Conservation (phyloP, 2,113 vertebrate genomes). For the Furnarius figulus region DNA sequence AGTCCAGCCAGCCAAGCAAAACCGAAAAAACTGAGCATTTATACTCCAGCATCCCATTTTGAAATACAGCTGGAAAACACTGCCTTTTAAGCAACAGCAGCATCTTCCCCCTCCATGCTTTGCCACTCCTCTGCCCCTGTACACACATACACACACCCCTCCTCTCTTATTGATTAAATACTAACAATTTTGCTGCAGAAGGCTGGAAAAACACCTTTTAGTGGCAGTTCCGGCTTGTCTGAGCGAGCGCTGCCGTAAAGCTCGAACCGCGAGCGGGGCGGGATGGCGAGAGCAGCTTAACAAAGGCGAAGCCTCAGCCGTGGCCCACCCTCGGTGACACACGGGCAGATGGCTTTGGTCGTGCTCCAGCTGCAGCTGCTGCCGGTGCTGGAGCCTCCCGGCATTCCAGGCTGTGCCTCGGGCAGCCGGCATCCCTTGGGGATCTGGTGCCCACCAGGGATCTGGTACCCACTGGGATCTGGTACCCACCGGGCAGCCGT, state of each 20-base stretch:
- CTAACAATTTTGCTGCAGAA: background rate
- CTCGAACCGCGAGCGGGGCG: background rate
- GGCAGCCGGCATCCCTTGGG: background rate
- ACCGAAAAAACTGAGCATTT: background rate
- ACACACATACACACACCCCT: fast-evolving
- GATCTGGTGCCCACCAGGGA: too few species aligned
- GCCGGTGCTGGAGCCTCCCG: background rate
- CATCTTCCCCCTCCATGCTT: background rate
- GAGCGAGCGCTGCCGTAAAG: background rate
- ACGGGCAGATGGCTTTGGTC: background rate
- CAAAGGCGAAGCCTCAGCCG: fast-evolving
- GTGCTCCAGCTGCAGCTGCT: background rate
- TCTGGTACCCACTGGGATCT: too few species aligned
- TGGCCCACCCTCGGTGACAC: fast-evolving
- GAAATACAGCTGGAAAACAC: background rate
- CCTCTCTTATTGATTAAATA: background rate
- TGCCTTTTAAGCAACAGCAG: background rate
- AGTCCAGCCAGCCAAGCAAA: background rate
- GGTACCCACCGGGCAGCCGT: background rate
- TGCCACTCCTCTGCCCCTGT: background rate
- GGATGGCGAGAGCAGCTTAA: background rate
- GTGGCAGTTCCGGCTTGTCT: background rate
- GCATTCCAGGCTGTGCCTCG: background rate
- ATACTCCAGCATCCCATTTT: background rate
- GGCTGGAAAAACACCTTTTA: background rate